These are phyloP conservation scores for Planiliza haematocheilus DNA, from an alignment of 2,113 vertebrate genomes.

Conservation along the genomic window DNA sequence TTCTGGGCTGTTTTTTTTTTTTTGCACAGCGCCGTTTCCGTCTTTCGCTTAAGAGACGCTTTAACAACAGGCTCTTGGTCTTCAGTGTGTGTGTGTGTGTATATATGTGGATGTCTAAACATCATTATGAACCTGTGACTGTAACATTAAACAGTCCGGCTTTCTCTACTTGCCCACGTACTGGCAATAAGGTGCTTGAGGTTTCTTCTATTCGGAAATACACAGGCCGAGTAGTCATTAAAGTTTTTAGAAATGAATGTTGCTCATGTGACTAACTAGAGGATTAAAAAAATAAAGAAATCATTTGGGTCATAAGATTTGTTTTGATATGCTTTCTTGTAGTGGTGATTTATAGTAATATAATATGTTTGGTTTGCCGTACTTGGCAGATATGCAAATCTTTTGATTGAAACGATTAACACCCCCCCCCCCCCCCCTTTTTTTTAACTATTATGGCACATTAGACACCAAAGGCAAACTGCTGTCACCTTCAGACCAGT, in stretches of 20 bases:
- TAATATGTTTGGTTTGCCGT: too few relatives aligned
- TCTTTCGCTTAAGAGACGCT: not conserved
- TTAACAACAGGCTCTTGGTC: not conserved
- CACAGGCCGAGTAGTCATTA: not conserved
- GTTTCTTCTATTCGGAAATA: not conserved
- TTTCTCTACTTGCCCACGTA: not conserved
- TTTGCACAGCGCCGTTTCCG: slow-evolving; percentile 1
- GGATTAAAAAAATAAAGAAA: too few relatives aligned
- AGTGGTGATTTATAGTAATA: too few relatives aligned
- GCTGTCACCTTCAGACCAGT: not conserved
- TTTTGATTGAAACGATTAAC: too few relatives aligned
- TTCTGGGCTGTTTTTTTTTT: not conserved
- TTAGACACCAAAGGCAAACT: not conserved
- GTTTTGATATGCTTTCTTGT: too few relatives aligned
- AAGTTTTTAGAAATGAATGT: too few relatives aligned
- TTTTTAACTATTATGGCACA: not conserved
- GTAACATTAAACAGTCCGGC: slow-evolving; percentile 20
- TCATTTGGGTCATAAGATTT: too few relatives aligned
- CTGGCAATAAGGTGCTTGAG: slow-evolving; percentile 52
- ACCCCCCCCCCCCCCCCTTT: not conserved
- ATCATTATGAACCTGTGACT: slow-evolving; percentile 5
- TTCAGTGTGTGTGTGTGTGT: not conserved
- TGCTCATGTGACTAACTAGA: too few relatives aligned
- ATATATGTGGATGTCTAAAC: not conserved
- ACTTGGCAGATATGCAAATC: too few relatives aligned